Base-by-base conservation (phyloP, 35 echinoderm and acorn worm species). In the Apostichopus japonicus region DNA sequence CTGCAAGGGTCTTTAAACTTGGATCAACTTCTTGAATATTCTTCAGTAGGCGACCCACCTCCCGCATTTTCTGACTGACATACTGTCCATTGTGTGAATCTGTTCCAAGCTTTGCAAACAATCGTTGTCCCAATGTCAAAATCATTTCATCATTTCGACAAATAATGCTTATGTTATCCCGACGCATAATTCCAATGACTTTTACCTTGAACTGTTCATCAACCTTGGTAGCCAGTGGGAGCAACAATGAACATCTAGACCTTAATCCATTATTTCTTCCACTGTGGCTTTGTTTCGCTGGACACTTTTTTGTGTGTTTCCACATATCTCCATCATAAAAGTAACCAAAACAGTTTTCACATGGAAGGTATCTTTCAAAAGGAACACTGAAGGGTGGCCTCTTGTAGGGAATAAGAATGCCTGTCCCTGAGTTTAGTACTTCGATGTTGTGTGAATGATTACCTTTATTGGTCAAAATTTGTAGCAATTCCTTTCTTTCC, bases 361-460 rank as follows among this genome's bases (percentile, higher is more conserved):
- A 95, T 44, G 94, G 94, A 21, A 93, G 5, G 86, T 77, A 95
- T 21, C 56, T 58, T 9, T 79, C 65, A 13, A 54, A 44, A 21
- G 91, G 57, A n/a, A 92, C 73, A 52, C 61, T 33, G 80, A 82
- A 89, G 6, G 70, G 51, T 90, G 94, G 94, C 57, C 94, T 53
- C 80, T 93, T 95, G 55, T 80, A 90, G 5, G 94, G 94, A 72
- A 95, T 95, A 53, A 95, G 7, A 6, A 82, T 15, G 10, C 94
- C 94, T 44, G 81, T 80, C 14, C 86, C 91, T 24, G 57, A 19
- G 70, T 91, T 79, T 24, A 95, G 70, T 2, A 95, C 94, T 52
- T 93, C 21, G 23, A 92, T 4, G 44, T 95, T 95, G 65, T 95
- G 94, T 10, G 91, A 71, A 95, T 95, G 94, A 56, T 95, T 95